Conservation (phyloP, 1,140 invertebrate genomes). For the Chelonus insularis region DNA sequence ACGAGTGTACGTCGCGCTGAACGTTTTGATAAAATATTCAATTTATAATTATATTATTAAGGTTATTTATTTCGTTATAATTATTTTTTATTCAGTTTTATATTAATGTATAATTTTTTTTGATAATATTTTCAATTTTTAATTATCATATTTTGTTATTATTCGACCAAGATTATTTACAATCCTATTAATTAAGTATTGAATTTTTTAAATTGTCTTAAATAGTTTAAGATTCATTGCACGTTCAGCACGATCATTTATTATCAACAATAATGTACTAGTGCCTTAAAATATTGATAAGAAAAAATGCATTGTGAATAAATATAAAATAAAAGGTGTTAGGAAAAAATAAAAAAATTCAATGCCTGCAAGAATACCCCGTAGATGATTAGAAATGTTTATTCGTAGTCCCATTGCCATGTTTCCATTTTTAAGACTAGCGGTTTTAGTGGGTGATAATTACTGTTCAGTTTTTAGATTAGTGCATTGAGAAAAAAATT, state of each 20-base stretch:
- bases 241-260: conserved; percentile 13
- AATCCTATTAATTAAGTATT: too few relatives aligned
- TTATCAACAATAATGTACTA: neutral
- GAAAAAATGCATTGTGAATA: neutral
- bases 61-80: neutral
- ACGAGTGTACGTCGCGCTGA: neutral
- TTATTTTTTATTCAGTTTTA: neutral
- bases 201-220: too few relatives aligned
- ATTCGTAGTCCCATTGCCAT: conserved; percentile 24
- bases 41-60: neutral
- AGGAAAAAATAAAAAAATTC: conserved; percentile 17
- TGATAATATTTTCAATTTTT: too few relatives aligned
- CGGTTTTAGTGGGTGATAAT: conserved; percentile 39
- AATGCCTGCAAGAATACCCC: conserved; percentile 39
- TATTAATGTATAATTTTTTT: too few relatives aligned
- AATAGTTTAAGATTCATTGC: neutral
- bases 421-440: conserved; percentile 35
- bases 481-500: too few relatives aligned
- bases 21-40: neutral
- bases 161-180: too few relatives aligned
- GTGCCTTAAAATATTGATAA: too few relatives aligned
- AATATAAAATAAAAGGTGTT: neutral
- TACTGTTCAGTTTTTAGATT: neutral
- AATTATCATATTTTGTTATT: too few relatives aligned
- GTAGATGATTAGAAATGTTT: conserved; percentile 38